Base-by-base conservation (phyloP, 2,113 vertebrate species). In the Nothocercus julius region DNA sequence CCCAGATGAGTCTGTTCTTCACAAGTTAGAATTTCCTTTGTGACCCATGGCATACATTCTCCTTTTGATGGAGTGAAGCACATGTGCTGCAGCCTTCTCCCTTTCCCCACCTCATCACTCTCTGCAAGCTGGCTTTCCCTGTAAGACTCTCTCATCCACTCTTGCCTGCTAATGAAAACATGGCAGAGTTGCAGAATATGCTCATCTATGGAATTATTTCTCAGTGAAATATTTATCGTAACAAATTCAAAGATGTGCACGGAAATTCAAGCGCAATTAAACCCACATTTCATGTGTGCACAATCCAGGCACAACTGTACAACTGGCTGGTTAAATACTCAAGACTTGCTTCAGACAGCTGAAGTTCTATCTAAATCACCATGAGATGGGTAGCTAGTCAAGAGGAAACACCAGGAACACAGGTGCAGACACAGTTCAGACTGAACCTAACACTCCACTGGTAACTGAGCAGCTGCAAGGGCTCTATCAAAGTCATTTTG, bases 301-400 rank as follows among this genome's bases (percentile, higher is more conserved):
- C 21, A 68, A 34, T 18, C 34, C 38, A 44, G 34, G n/a, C 16
- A 56, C 7, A 61, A 56, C 14, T 21, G 45, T 59, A 53, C 6
- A 15, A 73, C 2, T 4, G 12, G 28, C 7, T 38, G 49, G 30
- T 95, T 64, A 70, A 81, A 92, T 63, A 61, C 9, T 34, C 49
- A 32, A 32, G 13, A 5, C 6, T 70, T 44, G 12, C n/a, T 28
- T 21, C 10, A 76, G 58, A 61, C 4, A 8, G 53, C 7, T 88
- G 38, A 80, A 53, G 25, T 49, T 90, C 61, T 79, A 42, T 25
- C n/a, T 67, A 59, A 45, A 88, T 16, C 24, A 54, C 27, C 4
- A 2, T 0, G 4, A 49, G 20, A 54, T 0, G 0, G 44, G 9
- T 42, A 4, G 1, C 22, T 17, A 62, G 19, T 24, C 75, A 47